These are phyloP conservation scores for Eilema caniola DNA, from an alignment of 2,888 invertebrate species.

Conservation along the genomic window DNA sequence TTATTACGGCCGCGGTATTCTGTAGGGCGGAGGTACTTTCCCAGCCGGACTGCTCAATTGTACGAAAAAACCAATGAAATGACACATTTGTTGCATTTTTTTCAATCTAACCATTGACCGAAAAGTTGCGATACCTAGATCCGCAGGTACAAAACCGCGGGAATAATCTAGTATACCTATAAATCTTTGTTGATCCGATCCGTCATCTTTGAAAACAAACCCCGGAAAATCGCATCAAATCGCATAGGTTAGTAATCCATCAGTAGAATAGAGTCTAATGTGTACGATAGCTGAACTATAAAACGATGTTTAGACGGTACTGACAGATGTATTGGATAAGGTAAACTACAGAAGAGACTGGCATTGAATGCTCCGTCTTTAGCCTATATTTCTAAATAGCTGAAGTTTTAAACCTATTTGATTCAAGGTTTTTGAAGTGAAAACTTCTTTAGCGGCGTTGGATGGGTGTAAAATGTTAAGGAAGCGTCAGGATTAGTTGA, in stretches of 20 bases:
- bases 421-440: not conserved
- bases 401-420: not conserved
- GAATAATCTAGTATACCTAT: not conserved
- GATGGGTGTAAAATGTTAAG: too few species aligned
- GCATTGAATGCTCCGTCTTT: not conserved
- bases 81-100: too few species aligned
- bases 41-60: too few species aligned
- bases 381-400: slow-evolving; percentile 5
- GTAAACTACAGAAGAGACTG: not conserved
- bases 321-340: not conserved
- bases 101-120: too few species aligned
- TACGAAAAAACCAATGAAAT: too few species aligned
- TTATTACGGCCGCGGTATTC: too few species aligned
- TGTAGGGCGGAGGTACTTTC: too few species aligned
- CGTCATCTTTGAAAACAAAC: not conserved
- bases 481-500: too few species aligned
- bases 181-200: not conserved
- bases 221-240: not conserved
- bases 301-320: not conserved
- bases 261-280: not conserved
- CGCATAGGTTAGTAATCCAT: slow-evolving; percentile 1
- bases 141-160: too few species aligned
- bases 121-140: too few species aligned
- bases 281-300: not conserved
- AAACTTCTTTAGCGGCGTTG: too few species aligned